These are phyloP conservation scores for Aplysia californica DNA, from an alignment of 1,140 invertebrate species.

Conservation along the genomic window DNA sequence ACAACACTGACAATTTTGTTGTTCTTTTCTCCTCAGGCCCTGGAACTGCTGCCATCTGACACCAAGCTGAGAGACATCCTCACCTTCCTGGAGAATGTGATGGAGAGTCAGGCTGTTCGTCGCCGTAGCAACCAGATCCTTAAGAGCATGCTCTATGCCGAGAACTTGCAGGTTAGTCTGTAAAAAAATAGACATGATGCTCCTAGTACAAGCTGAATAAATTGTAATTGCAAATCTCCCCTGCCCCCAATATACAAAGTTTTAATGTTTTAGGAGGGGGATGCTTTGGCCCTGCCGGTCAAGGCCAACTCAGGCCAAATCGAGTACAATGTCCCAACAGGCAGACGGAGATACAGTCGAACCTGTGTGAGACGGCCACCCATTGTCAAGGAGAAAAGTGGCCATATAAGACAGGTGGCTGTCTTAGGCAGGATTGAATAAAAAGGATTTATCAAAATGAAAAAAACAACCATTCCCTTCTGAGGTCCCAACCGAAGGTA, in stretches of 20 bases:
- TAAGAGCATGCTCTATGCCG: slow-evolving; percentile 84
- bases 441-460: not conserved
- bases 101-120: slow-evolving; percentile 80
- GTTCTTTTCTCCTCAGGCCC: slow-evolving; percentile 70
- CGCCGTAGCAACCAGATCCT: slow-evolving; percentile 81
- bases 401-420: too few relatives aligned
- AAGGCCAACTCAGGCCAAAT: too few relatives aligned
- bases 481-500: too few relatives aligned
- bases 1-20: too few relatives aligned
- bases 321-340: too few relatives aligned
- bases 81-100: slow-evolving; percentile 81
- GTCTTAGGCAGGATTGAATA: too few relatives aligned
- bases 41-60: slow-evolving; percentile 81
- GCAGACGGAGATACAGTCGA: too few relatives aligned
- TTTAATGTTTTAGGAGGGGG: not conserved
- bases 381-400: too few relatives aligned
- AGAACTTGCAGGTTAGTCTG: slow-evolving; percentile 79
- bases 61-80: slow-evolving; percentile 80
- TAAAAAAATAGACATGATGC: not conserved
- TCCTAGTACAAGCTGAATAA: not conserved
- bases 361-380: too few relatives aligned
- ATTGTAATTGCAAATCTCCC: not conserved
- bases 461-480: too few relatives aligned
- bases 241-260: not conserved
- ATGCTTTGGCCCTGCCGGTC: not conserved